These are phyloP conservation scores for Cynopterus sphinx DNA, from an alignment of 2,797 vertebrate genomes.

Conservation along the genomic window DNA sequence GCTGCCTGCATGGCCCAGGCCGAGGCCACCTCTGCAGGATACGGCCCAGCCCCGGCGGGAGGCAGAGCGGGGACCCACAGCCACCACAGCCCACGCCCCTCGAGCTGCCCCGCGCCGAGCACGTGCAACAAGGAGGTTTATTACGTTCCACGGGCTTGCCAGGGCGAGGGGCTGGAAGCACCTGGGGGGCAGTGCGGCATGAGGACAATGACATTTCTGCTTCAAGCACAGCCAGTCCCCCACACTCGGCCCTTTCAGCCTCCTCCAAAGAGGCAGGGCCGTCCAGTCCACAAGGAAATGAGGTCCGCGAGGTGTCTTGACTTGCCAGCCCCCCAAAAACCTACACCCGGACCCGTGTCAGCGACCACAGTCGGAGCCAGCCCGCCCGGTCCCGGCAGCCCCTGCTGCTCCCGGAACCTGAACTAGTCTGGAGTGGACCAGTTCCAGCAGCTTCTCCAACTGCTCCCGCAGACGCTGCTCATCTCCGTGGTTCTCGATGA, in stretches of 20 bases:
- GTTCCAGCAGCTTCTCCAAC: conserved; percentile 83
- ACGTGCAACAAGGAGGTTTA: neutral
- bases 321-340: neutral
- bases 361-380: neutral
- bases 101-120: neutral
- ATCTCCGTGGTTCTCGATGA: conserved; percentile 88
- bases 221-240: neutral
- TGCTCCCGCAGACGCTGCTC: conserved; percentile 84
- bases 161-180: neutral
- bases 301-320: neutral
- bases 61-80: neutral
- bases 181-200: neutral
- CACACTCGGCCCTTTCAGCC: neutral
- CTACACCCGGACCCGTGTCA: neutral
- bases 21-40: neutral
- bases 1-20: neutral
- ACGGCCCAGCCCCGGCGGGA: neutral
- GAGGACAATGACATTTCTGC: neutral
- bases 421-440: conserved; percentile 59
- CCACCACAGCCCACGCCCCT: neutral
- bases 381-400: neutral
- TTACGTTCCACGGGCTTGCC: neutral
- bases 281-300: neutral
- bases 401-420: neutral
- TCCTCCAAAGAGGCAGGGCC: neutral